Percentiles rank a stretch among this genome's conserved stretches.
Evolutionary conservation across 2,113 vertebrate genomes (phyloP).

Genomic region (Daubentonia madagascariensis): DNA sequence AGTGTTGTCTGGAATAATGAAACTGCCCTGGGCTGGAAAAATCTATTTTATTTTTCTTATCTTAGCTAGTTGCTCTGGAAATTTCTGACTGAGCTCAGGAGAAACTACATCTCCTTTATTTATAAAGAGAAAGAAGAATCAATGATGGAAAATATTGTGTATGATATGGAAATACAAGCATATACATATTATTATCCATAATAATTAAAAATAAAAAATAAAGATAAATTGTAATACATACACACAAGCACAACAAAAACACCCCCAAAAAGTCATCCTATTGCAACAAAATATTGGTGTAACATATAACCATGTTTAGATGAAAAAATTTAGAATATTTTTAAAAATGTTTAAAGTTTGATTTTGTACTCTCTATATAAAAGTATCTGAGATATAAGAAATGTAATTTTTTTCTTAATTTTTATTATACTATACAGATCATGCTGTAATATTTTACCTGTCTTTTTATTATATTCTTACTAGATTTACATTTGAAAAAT

Average conservation of each 20-base stretch:
- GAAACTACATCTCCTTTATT: conserved; percentile 70
- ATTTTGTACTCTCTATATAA: neutral
- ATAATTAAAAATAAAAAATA: neutral
- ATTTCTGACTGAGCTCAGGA: conserved; percentile 62
- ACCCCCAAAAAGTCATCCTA: neutral
- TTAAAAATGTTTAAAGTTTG: neutral
- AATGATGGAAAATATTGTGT: neutral
- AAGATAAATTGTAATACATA: neutral
- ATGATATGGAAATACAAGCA: neutral
- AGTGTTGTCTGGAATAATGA: conserved; percentile 86
- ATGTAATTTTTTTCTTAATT: neutral
- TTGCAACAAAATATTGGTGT: neutral
- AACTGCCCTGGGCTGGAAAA: conserved; percentile 81
- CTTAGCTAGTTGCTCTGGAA: conserved; percentile 67
- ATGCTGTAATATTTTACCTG: neutral
- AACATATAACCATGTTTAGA: neutral
- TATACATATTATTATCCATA: neutral
- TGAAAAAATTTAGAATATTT: neutral
- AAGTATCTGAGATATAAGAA: neutral
- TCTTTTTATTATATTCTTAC: neutral
- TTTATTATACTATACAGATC: neutral
- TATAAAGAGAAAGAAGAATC: conserved; percentile 66
- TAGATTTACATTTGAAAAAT: neutral
- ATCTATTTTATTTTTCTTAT: conserved; percentile 83
- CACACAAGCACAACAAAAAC: neutral